Conservation (phyloP, 2,797 vertebrate genomes). For the Mergus octosetaceus region DNA sequence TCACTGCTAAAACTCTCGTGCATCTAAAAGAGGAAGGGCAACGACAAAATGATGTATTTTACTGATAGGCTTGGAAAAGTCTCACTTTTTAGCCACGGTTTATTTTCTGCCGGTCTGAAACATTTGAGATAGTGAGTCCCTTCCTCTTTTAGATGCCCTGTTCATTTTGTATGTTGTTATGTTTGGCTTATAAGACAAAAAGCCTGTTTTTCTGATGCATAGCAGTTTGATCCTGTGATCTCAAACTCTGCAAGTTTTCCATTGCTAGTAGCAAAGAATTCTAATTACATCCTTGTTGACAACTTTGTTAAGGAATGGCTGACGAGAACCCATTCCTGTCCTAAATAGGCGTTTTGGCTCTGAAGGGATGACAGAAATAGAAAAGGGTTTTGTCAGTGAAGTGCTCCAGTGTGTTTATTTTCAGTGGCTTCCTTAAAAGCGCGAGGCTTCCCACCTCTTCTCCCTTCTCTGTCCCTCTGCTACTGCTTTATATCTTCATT, state of each 20-base stretch:
- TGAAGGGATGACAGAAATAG: conserved; percentile 11
- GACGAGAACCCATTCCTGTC: conserved; percentile 7
- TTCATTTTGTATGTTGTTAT: neutral
- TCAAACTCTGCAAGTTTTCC: neutral
- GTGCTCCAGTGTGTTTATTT: conserved; percentile 9
- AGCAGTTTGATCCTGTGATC: neutral
- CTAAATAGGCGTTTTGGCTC: conserved; percentile 31
- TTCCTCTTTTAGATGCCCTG: neutral
- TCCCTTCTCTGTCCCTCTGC: neutral
- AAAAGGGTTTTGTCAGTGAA: neutral
- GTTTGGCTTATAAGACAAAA: neutral
- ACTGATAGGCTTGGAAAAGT: neutral
- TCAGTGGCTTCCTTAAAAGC: neutral
- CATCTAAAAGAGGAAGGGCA: neutral
- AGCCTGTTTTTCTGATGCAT: neutral
- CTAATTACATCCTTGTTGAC: neutral
- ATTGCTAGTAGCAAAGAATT: neutral
- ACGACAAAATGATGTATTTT: neutral
- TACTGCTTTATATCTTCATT: neutral
- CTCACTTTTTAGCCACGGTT: neutral
- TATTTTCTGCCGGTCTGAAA: neutral
- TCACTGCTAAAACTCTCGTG: neutral
- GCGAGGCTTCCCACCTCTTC: neutral
- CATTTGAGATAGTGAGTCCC: neutral
- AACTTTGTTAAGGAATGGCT: conserved; percentile 1